These are phyloP conservation scores for Drosophila ananassae DNA, from an alignment of 1,140 invertebrate species.

Conservation along the genomic window DNA sequence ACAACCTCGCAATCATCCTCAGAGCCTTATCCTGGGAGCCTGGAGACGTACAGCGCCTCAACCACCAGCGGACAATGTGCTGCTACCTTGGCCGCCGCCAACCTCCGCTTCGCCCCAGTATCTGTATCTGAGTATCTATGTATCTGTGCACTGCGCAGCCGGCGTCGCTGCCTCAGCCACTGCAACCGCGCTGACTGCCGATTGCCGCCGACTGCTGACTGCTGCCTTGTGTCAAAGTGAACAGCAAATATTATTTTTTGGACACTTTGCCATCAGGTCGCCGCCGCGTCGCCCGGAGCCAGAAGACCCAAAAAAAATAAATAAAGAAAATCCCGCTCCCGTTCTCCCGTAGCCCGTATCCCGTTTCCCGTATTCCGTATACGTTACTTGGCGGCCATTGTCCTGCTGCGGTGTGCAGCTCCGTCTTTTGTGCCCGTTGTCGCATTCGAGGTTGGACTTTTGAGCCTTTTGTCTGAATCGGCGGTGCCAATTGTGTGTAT, in stretches of 20 bases:
- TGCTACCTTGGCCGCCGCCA: constrained; percentile 1
- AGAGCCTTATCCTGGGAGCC: constrained; percentile 22
- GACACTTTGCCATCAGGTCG: constrained; percentile 81
- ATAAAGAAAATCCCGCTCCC: constrained; percentile 7
- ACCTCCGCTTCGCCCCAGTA: constrained; percentile 24
- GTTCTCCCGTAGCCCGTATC: constrained; percentile 6
- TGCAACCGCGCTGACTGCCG: constrained; percentile 15
- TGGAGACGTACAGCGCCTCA: constrained; percentile 32
- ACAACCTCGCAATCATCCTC: constrained; percentile 45
- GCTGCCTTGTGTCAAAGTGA: constrained; percentile 76
- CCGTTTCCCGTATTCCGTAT: neutral
- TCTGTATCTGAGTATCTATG: constrained; percentile 62
- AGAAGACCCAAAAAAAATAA: constrained; percentile 28
- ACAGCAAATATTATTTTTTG: constrained; percentile 83
- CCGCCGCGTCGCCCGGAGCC: constrained; percentile 68
- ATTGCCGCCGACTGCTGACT: constrained; percentile 21
- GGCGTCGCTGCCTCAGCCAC: constrained; percentile 36
- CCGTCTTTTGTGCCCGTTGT: constrained; percentile 40
- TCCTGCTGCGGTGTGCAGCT: constrained; percentile 30
- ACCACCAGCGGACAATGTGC: constrained; percentile 59
- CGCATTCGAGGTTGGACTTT: constrained; percentile 49
- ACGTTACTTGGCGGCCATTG: constrained; percentile 43
- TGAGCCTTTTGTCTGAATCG: constrained; percentile 52
- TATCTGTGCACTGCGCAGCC: constrained; percentile 49
- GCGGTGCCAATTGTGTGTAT: constrained; percentile 70